Evolutionary conservation across 2,888 invertebrate species (phyloP).

Genomic region (Apotomis capreana): DNA sequence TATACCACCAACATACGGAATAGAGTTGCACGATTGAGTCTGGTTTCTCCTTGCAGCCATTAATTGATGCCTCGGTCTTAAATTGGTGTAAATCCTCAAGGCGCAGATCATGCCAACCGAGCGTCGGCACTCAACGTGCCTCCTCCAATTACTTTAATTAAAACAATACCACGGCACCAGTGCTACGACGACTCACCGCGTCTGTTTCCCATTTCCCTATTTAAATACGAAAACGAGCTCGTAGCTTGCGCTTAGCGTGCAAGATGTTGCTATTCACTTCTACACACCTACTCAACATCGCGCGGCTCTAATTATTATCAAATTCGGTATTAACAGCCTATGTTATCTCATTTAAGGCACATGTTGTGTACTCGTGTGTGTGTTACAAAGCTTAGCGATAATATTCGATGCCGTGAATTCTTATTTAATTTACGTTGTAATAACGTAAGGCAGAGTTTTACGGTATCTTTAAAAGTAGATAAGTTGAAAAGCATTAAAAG

Average conservation of each 20-base stretch:
- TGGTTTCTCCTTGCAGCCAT: conserved; percentile 57
- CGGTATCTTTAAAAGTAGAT: background rate
- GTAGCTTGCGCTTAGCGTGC: conserved; percentile 74
- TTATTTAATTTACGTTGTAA: background rate
- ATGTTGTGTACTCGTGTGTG: conserved; percentile 7
- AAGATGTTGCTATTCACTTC: conserved; percentile 75
- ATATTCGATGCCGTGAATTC: conserved; percentile 3
- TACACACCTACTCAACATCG: conserved; percentile 50
- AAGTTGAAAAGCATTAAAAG: conserved; percentile 1
- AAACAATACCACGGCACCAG: conserved; percentile 81
- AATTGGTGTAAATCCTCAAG: conserved; percentile 83
- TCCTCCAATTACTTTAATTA: conserved; percentile 84
- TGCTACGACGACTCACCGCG: conserved; percentile 79
- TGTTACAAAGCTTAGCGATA: conserved; percentile 11
- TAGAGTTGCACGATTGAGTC: conserved; percentile 58
- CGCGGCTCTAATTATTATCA: conserved; percentile 29
- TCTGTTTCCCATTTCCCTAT: conserved; percentile 83
- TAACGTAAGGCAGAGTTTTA: background rate
- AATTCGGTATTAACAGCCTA: conserved; percentile 27
- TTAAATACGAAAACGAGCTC: conserved; percentile 83
- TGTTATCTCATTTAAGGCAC: conserved; percentile 22
- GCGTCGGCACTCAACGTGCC: conserved; percentile 78
- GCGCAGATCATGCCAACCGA: conserved; percentile 80
- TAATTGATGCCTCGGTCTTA: conserved; percentile 79
- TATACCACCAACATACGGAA: conserved; percentile 46